phyloP scores from a whole-genome alignment of 2,113 vertebrate genomes.

The Xiphorhynchus elegans region DNA sequence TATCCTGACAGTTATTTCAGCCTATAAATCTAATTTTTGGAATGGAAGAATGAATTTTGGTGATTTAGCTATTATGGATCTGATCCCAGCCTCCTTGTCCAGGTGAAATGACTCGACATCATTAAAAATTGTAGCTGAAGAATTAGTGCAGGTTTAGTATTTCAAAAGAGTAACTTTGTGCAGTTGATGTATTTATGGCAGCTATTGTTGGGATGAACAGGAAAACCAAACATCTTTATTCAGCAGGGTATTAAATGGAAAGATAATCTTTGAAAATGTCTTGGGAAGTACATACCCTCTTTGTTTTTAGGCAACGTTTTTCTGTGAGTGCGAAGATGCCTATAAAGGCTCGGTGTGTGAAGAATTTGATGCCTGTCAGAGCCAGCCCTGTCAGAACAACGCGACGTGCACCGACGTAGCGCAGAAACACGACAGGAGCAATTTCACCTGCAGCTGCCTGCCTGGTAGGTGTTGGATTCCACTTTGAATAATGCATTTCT shows the following conservation, averaged over 20 bases:
- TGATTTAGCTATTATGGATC: neutral
- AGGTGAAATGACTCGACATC: neutral
- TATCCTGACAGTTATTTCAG: neutral
- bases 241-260: neutral
- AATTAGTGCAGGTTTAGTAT: neutral
- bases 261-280: neutral
- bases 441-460: conserved; percentile 88
- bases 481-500: neutral
- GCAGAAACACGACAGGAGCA: conserved; percentile 84
- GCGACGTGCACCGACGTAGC: conserved; percentile 83
- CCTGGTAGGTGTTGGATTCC: conserved; percentile 76
- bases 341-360: conserved; percentile 90
- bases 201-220: neutral
- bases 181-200: neutral
- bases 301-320: conserved; percentile 86
- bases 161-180: neutral
- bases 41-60: neutral
- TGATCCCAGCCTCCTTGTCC: neutral
- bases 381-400: conserved; percentile 86
- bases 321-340: conserved; percentile 86
- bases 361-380: conserved; percentile 91
- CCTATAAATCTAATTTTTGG: neutral
- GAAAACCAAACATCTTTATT: neutral
- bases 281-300: neutral
- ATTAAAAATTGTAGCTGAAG: neutral